phyloP scores from a whole-genome alignment of 2,888 invertebrate genomes.

The Embidobia sp. region DNA sequence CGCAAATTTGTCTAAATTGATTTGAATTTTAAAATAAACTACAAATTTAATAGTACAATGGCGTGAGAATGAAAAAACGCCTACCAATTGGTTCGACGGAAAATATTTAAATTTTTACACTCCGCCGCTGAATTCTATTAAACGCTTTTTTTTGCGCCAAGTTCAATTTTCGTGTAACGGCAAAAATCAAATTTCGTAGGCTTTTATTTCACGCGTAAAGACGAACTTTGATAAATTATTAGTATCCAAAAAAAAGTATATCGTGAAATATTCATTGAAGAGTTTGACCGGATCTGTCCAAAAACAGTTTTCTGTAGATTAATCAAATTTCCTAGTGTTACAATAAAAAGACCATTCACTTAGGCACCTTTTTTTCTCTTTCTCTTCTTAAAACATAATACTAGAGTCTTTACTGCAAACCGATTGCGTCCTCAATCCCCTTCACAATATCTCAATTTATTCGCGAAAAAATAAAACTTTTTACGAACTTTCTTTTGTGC shows the following conservation, averaged over 20 bases:
- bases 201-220: too few relatives aligned
- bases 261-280: too few relatives aligned
- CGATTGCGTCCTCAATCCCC: conserved; percentile 44
- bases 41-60: conserved; percentile 14
- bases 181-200: too few relatives aligned
- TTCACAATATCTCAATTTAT: conserved; percentile 55
- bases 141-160: neutral
- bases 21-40: conserved; percentile 24
- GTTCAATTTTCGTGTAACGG: too few relatives aligned
- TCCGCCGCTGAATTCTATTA: neutral
- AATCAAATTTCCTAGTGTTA: conserved; percentile 8
- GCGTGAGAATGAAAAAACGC: neutral
- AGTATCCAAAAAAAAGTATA: too few relatives aligned
- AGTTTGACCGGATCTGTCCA: neutral
- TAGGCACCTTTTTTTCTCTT: neutral
- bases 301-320: conserved; percentile 20
- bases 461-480: conserved; percentile 55
- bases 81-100: neutral
- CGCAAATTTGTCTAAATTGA: conserved; percentile 21
- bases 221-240: too few relatives aligned
- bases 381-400: conserved; percentile 27
- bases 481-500: conserved; percentile 39
- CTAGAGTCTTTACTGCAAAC: conserved; percentile 43
- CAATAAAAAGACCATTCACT: conserved; percentile 30
- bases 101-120: neutral